Conservation (phyloP, 1,140 invertebrate species). For the Atopsyche davidsoni region DNA sequence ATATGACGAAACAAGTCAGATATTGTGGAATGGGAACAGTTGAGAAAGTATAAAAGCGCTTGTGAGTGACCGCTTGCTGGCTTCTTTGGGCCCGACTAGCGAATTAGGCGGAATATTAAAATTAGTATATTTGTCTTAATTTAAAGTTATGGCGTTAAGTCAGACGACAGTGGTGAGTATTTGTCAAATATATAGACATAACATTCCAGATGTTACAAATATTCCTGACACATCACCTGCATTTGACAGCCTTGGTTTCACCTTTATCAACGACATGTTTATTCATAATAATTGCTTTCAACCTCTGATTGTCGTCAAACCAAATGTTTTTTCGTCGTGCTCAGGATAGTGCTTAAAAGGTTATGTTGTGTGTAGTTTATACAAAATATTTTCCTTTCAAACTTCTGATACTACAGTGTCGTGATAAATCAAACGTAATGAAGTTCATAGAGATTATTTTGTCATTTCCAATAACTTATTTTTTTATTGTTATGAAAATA, state of each 20-base stretch:
- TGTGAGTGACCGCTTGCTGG: constrained; percentile 22
- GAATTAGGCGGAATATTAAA: constrained; percentile 12
- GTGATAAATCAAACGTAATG: no score
- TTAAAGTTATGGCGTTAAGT: constrained; percentile 45
- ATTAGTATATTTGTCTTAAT: constrained; percentile 14
- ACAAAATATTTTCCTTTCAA: no score
- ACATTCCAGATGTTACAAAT: constrained; percentile 8
- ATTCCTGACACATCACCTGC: constrained; percentile 19
- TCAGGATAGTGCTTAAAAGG: no score
- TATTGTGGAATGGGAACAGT: constrained; percentile 33
- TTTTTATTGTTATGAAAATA: no score
- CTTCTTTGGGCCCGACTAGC: constrained; percentile 21
- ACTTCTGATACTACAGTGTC: no score
- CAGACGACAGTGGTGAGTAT: constrained; percentile 52
- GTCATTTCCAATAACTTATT: no score
- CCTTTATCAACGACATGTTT: constrained; percentile 5
- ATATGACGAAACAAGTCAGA: not conserved
- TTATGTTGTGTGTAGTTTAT: no score
- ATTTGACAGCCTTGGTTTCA: constrained; percentile 21
- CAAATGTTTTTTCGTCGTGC: no score
- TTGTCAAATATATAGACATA: not conserved
- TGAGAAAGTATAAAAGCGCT: constrained; percentile 42
- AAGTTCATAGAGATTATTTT: no score
- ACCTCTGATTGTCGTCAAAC: no score
- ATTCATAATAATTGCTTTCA: not conserved